These are phyloP conservation scores for Acronicta aceris DNA, from an alignment of 2,888 invertebrate species.

Conservation along the genomic window DNA sequence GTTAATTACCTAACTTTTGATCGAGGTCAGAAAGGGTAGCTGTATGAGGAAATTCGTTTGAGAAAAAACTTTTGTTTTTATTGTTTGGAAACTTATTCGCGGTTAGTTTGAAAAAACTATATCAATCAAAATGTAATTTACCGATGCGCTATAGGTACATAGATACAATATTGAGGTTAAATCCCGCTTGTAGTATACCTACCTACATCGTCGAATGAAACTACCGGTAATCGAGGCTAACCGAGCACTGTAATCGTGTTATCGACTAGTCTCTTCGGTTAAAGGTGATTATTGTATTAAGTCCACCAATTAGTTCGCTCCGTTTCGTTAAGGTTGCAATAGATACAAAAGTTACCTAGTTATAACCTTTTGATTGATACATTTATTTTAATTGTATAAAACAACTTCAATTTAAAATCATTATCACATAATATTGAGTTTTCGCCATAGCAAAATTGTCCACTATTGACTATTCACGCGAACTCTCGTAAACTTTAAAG, in stretches of 20 bases:
- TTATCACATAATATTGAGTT: too few species aligned
- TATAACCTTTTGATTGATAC: neutral
- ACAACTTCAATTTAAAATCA: too few species aligned
- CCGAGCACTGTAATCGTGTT: slow-evolving; percentile 48
- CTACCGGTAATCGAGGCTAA: slow-evolving; percentile 23
- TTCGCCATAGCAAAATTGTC: too few species aligned
- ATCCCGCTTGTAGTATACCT: slow-evolving; percentile 14
- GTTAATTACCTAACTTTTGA: slow-evolving; percentile 46
- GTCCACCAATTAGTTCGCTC: slow-evolving; percentile 22
- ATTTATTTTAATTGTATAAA: too few species aligned
- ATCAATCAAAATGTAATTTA: slow-evolving; percentile 44
- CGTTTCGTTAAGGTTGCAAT: slow-evolving; percentile 13
- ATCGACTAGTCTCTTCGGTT: slow-evolving; percentile 51
- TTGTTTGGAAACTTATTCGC: slow-evolving; percentile 20
- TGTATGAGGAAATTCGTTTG: slow-evolving; percentile 17
- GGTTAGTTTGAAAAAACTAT: slow-evolving; percentile 25
- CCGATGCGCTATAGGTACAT: neutral
- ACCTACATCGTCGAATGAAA: slow-evolving; percentile 18
- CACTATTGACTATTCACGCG: too few species aligned
- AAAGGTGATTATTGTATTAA: slow-evolving; percentile 55
- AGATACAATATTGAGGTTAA: slow-evolving; percentile 16
- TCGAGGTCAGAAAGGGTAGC: slow-evolving; percentile 34
- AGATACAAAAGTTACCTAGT: slow-evolving; percentile 9
- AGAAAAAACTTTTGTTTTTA: slow-evolving; percentile 15
- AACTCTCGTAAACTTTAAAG: too few species aligned